These are phyloP conservation scores for Eurystomus glaucurus DNA, from an alignment of 2,797 vertebrate species.

Conservation along the genomic window DNA sequence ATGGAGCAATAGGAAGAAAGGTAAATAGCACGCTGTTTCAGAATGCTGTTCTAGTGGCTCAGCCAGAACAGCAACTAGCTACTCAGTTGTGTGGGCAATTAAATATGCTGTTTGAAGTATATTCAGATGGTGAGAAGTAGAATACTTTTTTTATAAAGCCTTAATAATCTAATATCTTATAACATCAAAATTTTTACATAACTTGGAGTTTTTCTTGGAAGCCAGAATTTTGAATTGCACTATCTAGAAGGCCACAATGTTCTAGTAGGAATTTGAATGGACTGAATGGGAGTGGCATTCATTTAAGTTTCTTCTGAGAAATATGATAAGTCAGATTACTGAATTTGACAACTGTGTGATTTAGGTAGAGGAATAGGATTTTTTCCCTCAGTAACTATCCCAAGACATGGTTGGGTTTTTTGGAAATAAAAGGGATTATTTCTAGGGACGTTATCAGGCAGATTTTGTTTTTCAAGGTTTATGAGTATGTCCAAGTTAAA, in stretches of 20 bases:
- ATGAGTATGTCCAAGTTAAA: not conserved
- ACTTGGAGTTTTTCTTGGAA: not conserved
- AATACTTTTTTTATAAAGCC: not conserved
- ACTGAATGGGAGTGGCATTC: not conserved
- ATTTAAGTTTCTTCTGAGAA: not conserved
- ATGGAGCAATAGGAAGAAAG: slow-evolving; percentile 97
- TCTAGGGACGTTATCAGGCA: not conserved
- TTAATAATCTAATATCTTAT: not conserved
- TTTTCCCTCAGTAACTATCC: not conserved
- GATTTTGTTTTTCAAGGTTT: not conserved
- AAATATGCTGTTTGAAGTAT: not conserved
- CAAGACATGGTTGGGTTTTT: not conserved
- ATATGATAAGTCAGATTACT: rapidly evolving
- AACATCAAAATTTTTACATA: not conserved
- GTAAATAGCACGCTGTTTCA: slow-evolving; percentile 70
- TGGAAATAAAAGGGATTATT: rapidly evolving
- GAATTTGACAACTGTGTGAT: not conserved
- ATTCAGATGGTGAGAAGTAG: not conserved
- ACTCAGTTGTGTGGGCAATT: not conserved
- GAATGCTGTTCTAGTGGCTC: not conserved
- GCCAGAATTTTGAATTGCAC: not conserved
- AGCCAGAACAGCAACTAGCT: not conserved
- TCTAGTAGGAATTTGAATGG: not conserved
- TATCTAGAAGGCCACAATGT: not conserved
- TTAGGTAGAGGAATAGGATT: not conserved